Conservation (phyloP, 2,797 vertebrate genomes). For the Alfaro cultratus region DNA sequence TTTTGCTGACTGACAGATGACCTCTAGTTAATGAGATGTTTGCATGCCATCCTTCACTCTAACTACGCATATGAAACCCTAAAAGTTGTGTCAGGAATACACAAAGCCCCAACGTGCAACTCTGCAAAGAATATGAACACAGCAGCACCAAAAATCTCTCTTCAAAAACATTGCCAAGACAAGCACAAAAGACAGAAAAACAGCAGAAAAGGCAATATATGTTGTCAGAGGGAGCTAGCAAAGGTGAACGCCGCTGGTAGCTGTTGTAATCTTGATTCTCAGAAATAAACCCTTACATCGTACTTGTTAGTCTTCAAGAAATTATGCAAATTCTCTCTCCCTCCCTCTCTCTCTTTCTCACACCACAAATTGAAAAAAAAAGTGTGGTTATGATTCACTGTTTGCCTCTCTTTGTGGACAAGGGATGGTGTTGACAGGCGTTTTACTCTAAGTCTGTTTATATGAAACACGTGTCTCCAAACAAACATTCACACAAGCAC, state of each 20-base stretch:
- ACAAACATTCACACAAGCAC: constrained; percentile 35
- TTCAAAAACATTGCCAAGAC: background rate
- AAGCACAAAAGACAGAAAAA: background rate
- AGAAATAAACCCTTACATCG: constrained; percentile 54
- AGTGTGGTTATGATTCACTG: constrained; percentile 25
- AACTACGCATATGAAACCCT: constrained; percentile 52
- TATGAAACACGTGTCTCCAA: constrained; percentile 51
- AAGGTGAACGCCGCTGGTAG: constrained; percentile 48
- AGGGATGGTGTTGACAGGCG: constrained; percentile 46
- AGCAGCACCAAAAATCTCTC: background rate
- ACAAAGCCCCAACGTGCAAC: constrained; percentile 21
- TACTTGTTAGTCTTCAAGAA: constrained; percentile 48
- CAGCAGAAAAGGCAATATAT: background rate
- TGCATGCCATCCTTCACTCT: constrained; percentile 46
- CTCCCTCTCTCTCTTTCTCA: background rate
- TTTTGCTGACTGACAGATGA: constrained; percentile 72
- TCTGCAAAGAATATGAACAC: constrained; percentile 9
- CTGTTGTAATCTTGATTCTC: constrained; percentile 51
- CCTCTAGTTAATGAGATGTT: constrained; percentile 70
- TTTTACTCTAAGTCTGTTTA: constrained; percentile 66
- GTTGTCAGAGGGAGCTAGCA: constrained; percentile 16
- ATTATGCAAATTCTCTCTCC: constrained; percentile 20
- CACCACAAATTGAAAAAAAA: constrained; percentile 23
- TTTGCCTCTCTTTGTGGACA: constrained; percentile 26
- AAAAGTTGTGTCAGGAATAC: constrained; percentile 65